Conservation (phyloP, 1,140 invertebrate species). For the Ceratoteleas bidentatus region DNA sequence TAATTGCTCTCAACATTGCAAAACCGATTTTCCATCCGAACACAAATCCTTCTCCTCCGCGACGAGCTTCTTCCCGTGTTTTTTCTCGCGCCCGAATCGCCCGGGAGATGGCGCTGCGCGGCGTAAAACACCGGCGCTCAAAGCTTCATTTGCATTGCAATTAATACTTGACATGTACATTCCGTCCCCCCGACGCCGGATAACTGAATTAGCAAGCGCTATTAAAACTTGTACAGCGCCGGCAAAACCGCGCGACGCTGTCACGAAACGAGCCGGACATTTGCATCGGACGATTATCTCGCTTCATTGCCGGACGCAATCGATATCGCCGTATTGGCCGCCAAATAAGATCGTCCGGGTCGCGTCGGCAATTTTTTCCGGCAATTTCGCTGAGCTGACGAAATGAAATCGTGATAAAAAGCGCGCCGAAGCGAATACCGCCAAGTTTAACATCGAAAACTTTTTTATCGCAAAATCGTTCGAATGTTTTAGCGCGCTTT, state of each 20-base stretch:
- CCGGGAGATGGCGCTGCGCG: slow-evolving; percentile 1
- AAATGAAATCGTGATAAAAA: no score
- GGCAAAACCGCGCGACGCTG: slow-evolving; percentile 34
- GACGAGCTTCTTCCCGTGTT: no score
- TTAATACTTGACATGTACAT: slow-evolving; percentile 51
- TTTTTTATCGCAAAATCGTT: no score
- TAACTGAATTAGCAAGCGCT: slow-evolving; percentile 52
- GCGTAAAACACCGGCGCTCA: slow-evolving; percentile 37
- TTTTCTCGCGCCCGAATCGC: slow-evolving; percentile 1
- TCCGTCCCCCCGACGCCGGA: slow-evolving; percentile 34
- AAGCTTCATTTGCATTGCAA: slow-evolving; percentile 53
- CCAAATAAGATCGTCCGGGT: slow-evolving; percentile 1
- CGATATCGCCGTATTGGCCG: slow-evolving; percentile 42
- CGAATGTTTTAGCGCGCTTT: no score
- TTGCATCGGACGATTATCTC: slow-evolving; percentile 51
- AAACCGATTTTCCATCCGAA: no score
- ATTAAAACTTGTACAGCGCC: slow-evolving; percentile 47
- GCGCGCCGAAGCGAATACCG: no score
- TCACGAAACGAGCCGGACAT: slow-evolving; percentile 38
- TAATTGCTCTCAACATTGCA: no score
- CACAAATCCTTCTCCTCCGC: no score
- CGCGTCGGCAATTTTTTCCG: no score
- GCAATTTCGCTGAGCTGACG: no score
- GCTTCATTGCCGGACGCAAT: slow-evolving; percentile 31
- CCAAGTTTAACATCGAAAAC: no score